phyloP scores from a whole-genome alignment of 2,113 vertebrate species.

The Neogale vison region DNA sequence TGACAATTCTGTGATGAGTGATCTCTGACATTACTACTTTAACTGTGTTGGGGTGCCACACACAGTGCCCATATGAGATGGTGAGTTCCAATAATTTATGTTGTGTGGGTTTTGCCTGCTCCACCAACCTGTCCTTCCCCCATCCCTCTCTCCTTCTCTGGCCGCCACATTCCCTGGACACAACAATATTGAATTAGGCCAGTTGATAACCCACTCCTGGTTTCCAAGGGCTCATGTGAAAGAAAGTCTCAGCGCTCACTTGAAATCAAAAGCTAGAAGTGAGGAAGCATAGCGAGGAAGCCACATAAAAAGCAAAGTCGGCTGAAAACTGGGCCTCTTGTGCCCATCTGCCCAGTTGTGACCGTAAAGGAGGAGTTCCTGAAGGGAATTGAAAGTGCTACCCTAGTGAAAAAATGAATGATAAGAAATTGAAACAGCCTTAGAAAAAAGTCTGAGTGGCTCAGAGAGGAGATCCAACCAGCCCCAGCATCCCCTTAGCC shows the following conservation, averaged over 20 bases:
- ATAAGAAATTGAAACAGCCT: not conserved
- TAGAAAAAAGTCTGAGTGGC: not conserved
- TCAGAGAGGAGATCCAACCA: not conserved
- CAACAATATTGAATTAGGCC: not conserved
- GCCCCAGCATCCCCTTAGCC: not conserved
- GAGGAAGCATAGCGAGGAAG: not conserved
- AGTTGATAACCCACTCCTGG: not conserved
- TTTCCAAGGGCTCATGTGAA: not conserved
- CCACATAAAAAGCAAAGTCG: not conserved
- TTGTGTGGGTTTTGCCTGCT: not conserved
- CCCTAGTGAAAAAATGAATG: not conserved
- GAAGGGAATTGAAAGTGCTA: not conserved
- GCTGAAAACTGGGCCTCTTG: not conserved
- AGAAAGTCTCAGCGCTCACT: not conserved
- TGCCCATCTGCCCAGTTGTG: not conserved
- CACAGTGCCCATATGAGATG: not conserved
- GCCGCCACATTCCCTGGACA: not conserved
- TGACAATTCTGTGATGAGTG: not conserved
- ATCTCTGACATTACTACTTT: not conserved
- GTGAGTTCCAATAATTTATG: not conserved
- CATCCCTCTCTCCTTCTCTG: not conserved
- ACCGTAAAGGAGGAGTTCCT: not conserved
- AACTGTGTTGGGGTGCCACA: not conserved
- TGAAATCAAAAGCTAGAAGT: not conserved
- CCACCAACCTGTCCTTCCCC: not conserved